Evolutionary conservation across 2,113 vertebrate genomes (phyloP).

Genomic region (Rhadina sibilatrix): DNA sequence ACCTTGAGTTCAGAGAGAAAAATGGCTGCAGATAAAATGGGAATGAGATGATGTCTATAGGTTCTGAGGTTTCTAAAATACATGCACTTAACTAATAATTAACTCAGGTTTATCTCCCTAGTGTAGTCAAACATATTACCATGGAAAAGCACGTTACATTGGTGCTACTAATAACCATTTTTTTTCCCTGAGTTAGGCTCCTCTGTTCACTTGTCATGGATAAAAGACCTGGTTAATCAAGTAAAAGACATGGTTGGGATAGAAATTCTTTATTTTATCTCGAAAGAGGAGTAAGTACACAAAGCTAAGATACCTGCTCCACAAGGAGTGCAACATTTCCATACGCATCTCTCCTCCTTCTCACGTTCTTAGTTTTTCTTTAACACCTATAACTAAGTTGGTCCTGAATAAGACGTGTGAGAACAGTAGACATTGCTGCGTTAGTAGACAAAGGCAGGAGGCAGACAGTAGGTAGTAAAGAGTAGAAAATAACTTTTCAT

Average conservation of each 20-base stretch:
- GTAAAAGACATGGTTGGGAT: slow-evolving; percentile 53
- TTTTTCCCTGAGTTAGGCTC: neutral
- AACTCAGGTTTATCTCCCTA: neutral
- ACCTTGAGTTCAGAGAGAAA: neutral
- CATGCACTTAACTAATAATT: neutral
- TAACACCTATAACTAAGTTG: slow-evolving; percentile 44
- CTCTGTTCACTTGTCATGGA: neutral
- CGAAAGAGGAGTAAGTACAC: slow-evolving; percentile 30
- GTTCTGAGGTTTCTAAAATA: neutral
- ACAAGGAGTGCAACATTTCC: slow-evolving; percentile 7
- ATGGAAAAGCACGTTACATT: neutral
- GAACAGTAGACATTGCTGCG: slow-evolving; percentile 11
- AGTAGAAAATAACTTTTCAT: slow-evolving; percentile 48
- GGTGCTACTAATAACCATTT: neutral
- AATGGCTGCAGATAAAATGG: neutral
- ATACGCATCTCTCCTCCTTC: neutral
- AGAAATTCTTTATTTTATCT: slow-evolving; percentile 66
- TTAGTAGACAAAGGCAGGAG: slow-evolving; percentile 29
- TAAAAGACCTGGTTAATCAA: slow-evolving; percentile 30
- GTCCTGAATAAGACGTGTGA: slow-evolving; percentile 43
- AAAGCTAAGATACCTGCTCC: slow-evolving; percentile 36
- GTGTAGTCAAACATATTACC: neutral
- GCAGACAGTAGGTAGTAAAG: slow-evolving; percentile 45
- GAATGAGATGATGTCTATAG: neutral
- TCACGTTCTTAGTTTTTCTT: neutral